Evolutionary conservation across 1,140 invertebrate genomes (phyloP), one percentile per base, ranked within the genome.

Genomic region (Hycleus cichorii): DNA sequence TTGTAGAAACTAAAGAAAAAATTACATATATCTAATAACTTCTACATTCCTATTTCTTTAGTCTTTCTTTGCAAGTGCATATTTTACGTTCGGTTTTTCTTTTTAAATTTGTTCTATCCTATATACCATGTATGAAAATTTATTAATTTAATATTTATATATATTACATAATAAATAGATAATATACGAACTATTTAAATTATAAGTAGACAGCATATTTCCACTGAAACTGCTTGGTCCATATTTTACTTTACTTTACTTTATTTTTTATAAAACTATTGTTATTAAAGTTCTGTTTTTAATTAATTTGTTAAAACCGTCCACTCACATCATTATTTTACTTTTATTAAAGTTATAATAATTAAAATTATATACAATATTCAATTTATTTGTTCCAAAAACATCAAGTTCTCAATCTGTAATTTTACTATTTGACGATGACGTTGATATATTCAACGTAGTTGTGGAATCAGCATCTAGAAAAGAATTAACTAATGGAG

Each of bases 31-130:
- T 63, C 55, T 58, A 57, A 53, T 63, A 53, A 53, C 38, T 60
- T 7, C 32, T 32, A 32, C 49, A 54, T 56, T 45, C 57, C 56
- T 64, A 61, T 49, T 32, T 64, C 60, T 62, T 58, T 61, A 61
- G 57, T 57, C 57, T 58, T 32, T 64, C 57, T 62, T 53, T 58
- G 49, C 57, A 58, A 62, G 57, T 61, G 63, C 59, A 59, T 32
- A 64, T 51, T 53, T 62, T 50, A 47, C 46, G 18, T 18, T 18
- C 18, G 18, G 18, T 18, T 32, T 32, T 32, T 32, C 7, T 1
- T 32, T 32, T 58, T 57, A 52, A 47, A 57, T 60, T 58, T 58
- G 54, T 47, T 61, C 63, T 64, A 64, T 58, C 56, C 55, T 60
- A 61, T 32, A 32, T 61, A 61, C 59, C 57, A 59, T 32, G 32